A percentile compares a stretch with the other conserved stretches of the same genome.
Evolutionary conservation across 2,797 vertebrate species (phyloP).

Genomic region (Scolopax rusticola): DNA sequence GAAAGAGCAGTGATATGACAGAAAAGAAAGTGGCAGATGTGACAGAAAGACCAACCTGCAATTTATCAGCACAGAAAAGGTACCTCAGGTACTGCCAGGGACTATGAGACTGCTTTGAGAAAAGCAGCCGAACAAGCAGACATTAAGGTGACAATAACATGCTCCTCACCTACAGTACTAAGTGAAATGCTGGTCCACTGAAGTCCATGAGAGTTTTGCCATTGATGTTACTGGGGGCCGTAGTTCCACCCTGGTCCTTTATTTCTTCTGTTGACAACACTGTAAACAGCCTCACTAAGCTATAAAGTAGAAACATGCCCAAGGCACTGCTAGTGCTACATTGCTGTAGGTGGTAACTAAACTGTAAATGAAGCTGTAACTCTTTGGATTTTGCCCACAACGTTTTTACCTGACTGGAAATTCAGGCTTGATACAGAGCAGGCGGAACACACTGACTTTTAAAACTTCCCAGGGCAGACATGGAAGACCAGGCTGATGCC

Average conservation of each 20-base stretch:
- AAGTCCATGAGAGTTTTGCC: not conserved
- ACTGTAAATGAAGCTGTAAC: constrained; percentile 59
- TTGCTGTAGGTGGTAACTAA: constrained; percentile 39
- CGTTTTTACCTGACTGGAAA: not conserved
- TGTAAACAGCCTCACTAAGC: not conserved
- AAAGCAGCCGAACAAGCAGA: not conserved
- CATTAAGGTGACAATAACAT: not conserved
- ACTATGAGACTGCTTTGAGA: not conserved
- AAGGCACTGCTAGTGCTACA: not conserved
- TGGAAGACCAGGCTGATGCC: constrained; percentile 1
- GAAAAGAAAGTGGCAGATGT: not conserved
- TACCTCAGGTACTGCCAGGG: not conserved
- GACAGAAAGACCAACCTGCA: not conserved
- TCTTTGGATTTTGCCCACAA: constrained; percentile 8
- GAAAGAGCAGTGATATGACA: not conserved
- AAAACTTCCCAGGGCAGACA: constrained; percentile 42
- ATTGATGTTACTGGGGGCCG: not conserved
- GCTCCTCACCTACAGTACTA: not conserved
- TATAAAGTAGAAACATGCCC: not conserved
- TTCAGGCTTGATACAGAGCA: not conserved
- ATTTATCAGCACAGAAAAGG: not conserved
- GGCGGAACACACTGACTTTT: constrained; percentile 10
- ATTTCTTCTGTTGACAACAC: not conserved
- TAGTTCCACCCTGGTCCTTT: not conserved
- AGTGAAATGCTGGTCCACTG: not conserved